phyloP scores from a whole-genome alignment of 1,140 invertebrate genomes.

The Aricia agestis region DNA sequence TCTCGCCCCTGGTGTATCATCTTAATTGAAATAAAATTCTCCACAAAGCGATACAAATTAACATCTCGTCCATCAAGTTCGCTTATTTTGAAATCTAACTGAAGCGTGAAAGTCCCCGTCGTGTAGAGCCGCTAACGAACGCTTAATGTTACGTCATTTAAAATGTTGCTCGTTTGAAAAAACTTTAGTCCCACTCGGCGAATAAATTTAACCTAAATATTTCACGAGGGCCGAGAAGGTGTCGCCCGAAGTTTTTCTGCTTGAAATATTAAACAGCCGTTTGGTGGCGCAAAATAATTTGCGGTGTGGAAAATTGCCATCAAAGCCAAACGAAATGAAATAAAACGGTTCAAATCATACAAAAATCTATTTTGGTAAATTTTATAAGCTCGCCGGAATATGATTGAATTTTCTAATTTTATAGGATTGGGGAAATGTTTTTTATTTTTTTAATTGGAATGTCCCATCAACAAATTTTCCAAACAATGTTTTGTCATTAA shows the following conservation, averaged over 20 bases:
- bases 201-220: slow-evolving; percentile 11
- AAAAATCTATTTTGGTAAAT: not conserved
- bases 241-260: not conserved
- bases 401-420: not conserved
- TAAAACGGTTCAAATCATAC: not conserved
- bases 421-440: not conserved
- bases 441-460: not conserved
- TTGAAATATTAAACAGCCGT: slow-evolving; percentile 1
- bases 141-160: slow-evolving; percentile 14
- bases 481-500: no score
- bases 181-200: slow-evolving; percentile 5
- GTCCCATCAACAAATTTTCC: no score
- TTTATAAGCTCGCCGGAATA: not conserved
- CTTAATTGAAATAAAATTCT: slow-evolving; percentile 1
- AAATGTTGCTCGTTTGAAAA: slow-evolving; percentile 11
- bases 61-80: slow-evolving; percentile 1
- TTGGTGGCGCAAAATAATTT: not conserved
- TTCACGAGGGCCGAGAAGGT: not conserved
- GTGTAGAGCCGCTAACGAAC: slow-evolving; percentile 8
- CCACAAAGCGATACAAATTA: not conserved
- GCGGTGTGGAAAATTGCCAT: not conserved
- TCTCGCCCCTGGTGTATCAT: no score
- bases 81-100: slow-evolving; percentile 7
- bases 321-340: not conserved
- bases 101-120: not conserved